Base-by-base conservation (phyloP, 2,888 invertebrate genomes). In the Drosophila meridiana region DNA sequence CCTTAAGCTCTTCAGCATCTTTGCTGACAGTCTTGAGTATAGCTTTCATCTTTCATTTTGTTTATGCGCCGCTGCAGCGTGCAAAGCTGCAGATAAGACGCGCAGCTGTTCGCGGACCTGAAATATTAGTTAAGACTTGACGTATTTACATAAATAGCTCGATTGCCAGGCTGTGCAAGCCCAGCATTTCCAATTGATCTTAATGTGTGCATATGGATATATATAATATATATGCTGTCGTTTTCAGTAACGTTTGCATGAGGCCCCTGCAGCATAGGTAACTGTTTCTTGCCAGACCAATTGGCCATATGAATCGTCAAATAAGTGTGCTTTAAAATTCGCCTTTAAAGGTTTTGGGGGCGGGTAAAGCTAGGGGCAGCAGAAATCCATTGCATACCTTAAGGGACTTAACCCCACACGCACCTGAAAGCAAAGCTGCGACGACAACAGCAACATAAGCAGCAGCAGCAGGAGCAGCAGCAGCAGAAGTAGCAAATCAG, bases 351-450 rank as follows among this genome's bases (percentile, higher is more conserved):
- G 45, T 65, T 53, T 47, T 13, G 14, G 43, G 20, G 36, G 38
- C 38, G 50, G 40, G 14, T 0, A 7, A 13, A 13, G 34, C 60
- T 42, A 28, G 62, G 34, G 62, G 66, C 57, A 65, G 64, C 60
- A 45, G 73, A 82, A 84, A 84, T 89, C 76, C 80, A 75, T 79
- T 76, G 87, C 78, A 80, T 75, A 84, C 91, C 92, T 88, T 85
- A 69, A 81, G 92, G 91, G 89, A 90, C 81, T 90, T 83, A 83
- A 85, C 80, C 76, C 87, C 81, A 71, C 62, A 68, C 83, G 72
- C 87, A 88, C 81, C 89, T 83, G 84, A 89, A 84, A 87, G 89
- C 84, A 89, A 84, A 87, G 75, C 87, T 89, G 83, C 87, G 87
- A 83, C 80, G 80, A 88, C 89, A 68, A 75, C 76, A 48, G 53